A percentile compares a stretch with the other conserved stretches of the same genome.
phyloP scores from a whole-genome alignment of 2,888 invertebrate species.

The Hypomecis atomaria region DNA sequence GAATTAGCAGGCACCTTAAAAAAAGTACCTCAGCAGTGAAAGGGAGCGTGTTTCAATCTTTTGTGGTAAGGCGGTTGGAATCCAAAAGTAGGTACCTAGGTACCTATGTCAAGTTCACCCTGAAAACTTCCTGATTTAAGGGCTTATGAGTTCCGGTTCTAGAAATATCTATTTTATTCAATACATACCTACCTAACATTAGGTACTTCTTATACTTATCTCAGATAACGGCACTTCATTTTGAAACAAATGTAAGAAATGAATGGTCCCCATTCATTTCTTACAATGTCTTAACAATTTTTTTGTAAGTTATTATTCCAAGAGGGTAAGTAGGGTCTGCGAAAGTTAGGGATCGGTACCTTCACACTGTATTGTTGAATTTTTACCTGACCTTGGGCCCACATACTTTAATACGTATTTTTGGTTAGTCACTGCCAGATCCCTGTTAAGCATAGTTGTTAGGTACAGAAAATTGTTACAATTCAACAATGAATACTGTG shows the following conservation, averaged over 20 bases:
- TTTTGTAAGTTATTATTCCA: slow-evolving; percentile 36
- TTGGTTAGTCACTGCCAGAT: slow-evolving; percentile 37
- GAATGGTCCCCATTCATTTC: slow-evolving; percentile 25
- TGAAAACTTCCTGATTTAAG: too few species aligned
- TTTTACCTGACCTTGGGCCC: slow-evolving; percentile 47
- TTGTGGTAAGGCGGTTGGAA: too few species aligned
- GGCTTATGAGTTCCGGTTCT: too few species aligned
- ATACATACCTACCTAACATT: too few species aligned
- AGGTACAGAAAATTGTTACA: slow-evolving; percentile 26
- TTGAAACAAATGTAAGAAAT: slow-evolving; percentile 3
- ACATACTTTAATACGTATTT: slow-evolving; percentile 34
- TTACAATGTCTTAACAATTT: slow-evolving; percentile 42
- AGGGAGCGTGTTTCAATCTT: too few species aligned
- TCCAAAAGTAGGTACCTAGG: too few species aligned
- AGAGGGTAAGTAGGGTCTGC: slow-evolving; percentile 46
- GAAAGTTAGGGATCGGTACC: slow-evolving; percentile 42
- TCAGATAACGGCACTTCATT: too few species aligned
- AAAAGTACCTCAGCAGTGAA: too few species aligned
- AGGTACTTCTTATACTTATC: too few species aligned
- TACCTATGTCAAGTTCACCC: too few species aligned
- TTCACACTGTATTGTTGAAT: slow-evolving; percentile 44
- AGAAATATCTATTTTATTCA: too few species aligned
- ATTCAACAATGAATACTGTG: slow-evolving; percentile 53
- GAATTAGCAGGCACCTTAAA: too few species aligned
- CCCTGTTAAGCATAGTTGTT: slow-evolving; percentile 12